Evolutionary conservation across 2,888 invertebrate genomes (phyloP), one percentile per base, ranked within the genome.

Genomic region (Ariolimax columbianus): DNA sequence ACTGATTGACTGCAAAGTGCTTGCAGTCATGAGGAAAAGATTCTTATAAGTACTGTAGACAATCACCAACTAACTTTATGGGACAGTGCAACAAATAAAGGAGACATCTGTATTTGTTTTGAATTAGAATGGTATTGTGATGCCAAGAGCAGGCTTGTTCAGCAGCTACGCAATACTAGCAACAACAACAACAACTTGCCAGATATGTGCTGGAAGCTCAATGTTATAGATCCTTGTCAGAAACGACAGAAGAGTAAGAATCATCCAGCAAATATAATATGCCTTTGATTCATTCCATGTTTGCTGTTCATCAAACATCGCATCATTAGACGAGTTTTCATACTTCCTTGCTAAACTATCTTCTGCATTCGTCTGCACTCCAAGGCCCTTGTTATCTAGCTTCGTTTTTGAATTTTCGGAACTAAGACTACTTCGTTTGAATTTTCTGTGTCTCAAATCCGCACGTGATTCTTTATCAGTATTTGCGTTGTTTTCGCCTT

Each of bases 151-250:
- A n/a, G n/a, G n/a, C n/a, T n/a, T n/a, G n/a, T n/a, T n/a, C n/a
- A n/a, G n/a, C n/a, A n/a, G n/a, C n/a, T n/a, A n/a, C n/a, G n/a
- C n/a, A n/a, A n/a, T n/a, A n/a, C n/a, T n/a, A n/a, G n/a, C n/a
- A n/a, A n/a, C n/a, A n/a, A n/a, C n/a, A n/a, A n/a, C n/a, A n/a
- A n/a, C 19, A 9, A 88, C 89, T 95, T 95, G 98, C 98, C 98
- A 98, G 43, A 98, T 97, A 96, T 98, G 98, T 94, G 97, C 96
- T 2, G 98, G 98, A 93, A 97, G 97, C 38, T 97, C 95, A 68
- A 98, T 97, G 95, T 97, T 97, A 93, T 98, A 97, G 94, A 97
- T 97, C 91, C 98, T 95, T 19, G 97, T 98, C 51, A 95, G 94
- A 89, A 96, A 94, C 55, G 97, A 97, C 77, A 97, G 73, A 3